Conservation (phyloP, 2,113 vertebrate genomes). For the Scalopus aquaticus region DNA sequence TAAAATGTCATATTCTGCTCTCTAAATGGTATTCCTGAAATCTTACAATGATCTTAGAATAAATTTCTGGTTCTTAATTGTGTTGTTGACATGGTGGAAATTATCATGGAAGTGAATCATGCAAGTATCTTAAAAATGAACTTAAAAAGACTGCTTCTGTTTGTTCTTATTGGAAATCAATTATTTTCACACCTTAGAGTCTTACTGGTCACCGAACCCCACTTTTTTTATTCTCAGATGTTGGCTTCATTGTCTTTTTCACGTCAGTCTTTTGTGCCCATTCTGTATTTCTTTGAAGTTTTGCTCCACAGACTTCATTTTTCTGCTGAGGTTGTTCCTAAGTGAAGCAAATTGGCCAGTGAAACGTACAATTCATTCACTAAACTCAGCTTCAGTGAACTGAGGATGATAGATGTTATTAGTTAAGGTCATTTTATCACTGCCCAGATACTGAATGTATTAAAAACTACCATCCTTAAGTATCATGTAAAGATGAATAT, state of each 20-base stretch:
- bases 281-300: constrained; percentile 23
- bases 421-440: constrained; percentile 18
- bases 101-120: not conserved
- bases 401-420: constrained; percentile 9
- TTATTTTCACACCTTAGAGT: not conserved
- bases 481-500: constrained; percentile 17
- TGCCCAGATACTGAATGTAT: not conserved
- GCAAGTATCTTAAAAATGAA: not conserved
- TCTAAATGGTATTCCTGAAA: not conserved
- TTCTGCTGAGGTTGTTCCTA: not conserved
- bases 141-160: not conserved
- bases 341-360: constrained; percentile 44
- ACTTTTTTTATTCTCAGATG: not conserved
- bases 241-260: not conserved
- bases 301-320: not conserved
- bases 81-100: not conserved
- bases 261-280: not conserved
- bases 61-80: not conserved
- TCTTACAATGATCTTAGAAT: not conserved
- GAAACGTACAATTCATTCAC: constrained; percentile 22
- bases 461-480: not conserved
- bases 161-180: not conserved
- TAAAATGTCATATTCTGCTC: not conserved
- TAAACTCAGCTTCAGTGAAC: constrained; percentile 1
- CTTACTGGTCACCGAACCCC: not conserved